Base-by-base conservation (phyloP, 2,113 vertebrate species). In the Oceanodroma tethys region DNA sequence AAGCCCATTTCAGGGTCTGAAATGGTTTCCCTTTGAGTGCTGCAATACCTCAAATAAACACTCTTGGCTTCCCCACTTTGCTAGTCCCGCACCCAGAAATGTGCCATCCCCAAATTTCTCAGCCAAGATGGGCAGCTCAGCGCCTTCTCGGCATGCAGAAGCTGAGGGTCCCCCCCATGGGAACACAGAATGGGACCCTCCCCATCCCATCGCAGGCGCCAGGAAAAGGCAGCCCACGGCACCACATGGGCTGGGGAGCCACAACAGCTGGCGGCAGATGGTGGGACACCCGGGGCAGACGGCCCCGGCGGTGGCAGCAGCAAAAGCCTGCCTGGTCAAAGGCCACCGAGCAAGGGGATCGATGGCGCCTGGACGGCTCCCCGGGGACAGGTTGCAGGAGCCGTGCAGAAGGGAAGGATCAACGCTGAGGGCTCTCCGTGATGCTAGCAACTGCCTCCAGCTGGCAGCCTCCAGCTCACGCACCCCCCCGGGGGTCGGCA, bases 241-340 rank as follows among this genome's bases (percentile, higher is more conserved):
- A 59, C 52, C 7, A 3, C 26, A 16, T 1, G 11, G 29, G n/a
- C 80, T 52, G 62, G 42, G 34, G 66, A 83, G 53, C 47, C 72
- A 15, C 67, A 68, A 50, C 96, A 94, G 94, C 94, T 91, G 96
- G 68, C 78, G 59, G 81, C 88, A 95, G 96, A 90, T 90, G 93
- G 93, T 59, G 87, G 88, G 84, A 94, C 76, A 63, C 62, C 38
- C 55, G 7, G 4, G 45, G 84, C 92, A 76, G 88, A 13, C 17
- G 16, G 85, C 38, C 76, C 71, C 78, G 9, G 7, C 0, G 4
- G 18, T 1, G 25, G 81, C 43, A 1, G 75, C 52, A 7, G 70
- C 13, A 1, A 89, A 88, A 91, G 72, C 71, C 81, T 16, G 71
- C 29, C 60, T 36, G 67, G 90, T 86, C 94, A 91, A 75, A 95